These are phyloP conservation scores for Platerodrilus igneus DNA, from an alignment of 2,888 invertebrate species.

Conservation along the genomic window DNA sequence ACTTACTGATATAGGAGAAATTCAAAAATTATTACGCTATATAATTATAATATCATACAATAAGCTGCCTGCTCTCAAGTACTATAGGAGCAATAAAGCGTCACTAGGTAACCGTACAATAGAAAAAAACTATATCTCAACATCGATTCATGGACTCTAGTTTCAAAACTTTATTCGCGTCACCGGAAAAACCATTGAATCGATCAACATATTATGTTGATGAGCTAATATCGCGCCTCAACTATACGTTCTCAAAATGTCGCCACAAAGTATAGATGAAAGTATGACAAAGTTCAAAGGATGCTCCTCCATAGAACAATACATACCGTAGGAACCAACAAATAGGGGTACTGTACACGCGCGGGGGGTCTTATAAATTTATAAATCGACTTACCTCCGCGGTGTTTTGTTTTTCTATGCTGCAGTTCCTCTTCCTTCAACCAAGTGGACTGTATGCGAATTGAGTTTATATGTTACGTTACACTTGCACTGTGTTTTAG, in stretches of 20 bases:
- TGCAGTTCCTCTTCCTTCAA: no score
- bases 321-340: no score
- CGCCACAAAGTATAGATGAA: conserved; percentile 3
- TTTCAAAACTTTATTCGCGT: conserved; percentile 6
- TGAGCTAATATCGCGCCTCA: conserved; percentile 6
- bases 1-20: conserved; percentile 9
- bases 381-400: no score
- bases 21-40: conserved; percentile 6
- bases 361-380: no score
- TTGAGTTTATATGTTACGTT: no score
- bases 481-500: no score
- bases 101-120: conserved; percentile 7
- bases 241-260: conserved; percentile 8
- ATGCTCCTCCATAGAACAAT: background rate
- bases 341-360: no score
- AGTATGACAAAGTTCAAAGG: conserved; percentile 5
- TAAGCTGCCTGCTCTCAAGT: conserved; percentile 7
- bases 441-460: no score
- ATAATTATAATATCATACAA: conserved; percentile 10
- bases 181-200: conserved; percentile 9
- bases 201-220: conserved; percentile 4
- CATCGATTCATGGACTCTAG: conserved; percentile 1
- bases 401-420: no score
- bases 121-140: conserved; percentile 7
- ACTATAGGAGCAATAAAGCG: conserved; percentile 8